A percentile compares a stretch with the other conserved stretches of the same genome.
phyloP scores from a whole-genome alignment of 2,888 invertebrate genomes.

The Drosophila ustulata region DNA sequence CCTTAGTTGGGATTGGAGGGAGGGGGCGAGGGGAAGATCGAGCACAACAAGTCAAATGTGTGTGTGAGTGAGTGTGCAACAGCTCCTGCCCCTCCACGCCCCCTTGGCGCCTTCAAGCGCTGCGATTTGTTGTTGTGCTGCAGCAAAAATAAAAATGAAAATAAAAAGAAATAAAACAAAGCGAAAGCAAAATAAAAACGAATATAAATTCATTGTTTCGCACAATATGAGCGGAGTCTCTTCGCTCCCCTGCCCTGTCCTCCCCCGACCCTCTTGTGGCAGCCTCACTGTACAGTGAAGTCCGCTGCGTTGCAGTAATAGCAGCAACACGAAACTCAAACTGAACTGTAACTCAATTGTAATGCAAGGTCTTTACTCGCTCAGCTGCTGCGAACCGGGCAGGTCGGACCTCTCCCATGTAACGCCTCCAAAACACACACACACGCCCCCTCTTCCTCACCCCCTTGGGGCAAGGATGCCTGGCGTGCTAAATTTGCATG shows the following conservation, averaged over 20 bases:
- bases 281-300: slow-evolving; percentile 9
- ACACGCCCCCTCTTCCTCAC: not conserved
- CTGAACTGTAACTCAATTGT: slow-evolving; percentile 77
- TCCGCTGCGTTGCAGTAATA: slow-evolving; percentile 31
- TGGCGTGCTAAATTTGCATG: slow-evolving; percentile 54
- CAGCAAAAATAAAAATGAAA: not conserved
- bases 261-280: not conserved
- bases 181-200: slow-evolving; percentile 30
- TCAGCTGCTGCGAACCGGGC: slow-evolving; percentile 36
- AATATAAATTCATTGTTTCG: slow-evolving; percentile 77
- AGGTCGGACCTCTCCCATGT: not conserved
- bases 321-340: slow-evolving; percentile 53
- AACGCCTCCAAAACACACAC: not conserved
- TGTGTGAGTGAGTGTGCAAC: slow-evolving; percentile 27
- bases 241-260: not conserved
- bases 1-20: slow-evolving; percentile 4
- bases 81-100: not conserved
- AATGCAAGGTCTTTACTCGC: slow-evolving; percentile 71
- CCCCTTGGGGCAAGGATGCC: not conserved
- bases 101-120: not conserved
- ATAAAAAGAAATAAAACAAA: not conserved
- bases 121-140: slow-evolving; percentile 10
- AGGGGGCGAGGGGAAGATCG: not conserved
- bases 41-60: slow-evolving; percentile 36
- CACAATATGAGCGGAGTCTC: slow-evolving; percentile 64